Base-by-base conservation (phyloP, 1,140 invertebrate genomes). In the Tenebrio molitor region DNA sequence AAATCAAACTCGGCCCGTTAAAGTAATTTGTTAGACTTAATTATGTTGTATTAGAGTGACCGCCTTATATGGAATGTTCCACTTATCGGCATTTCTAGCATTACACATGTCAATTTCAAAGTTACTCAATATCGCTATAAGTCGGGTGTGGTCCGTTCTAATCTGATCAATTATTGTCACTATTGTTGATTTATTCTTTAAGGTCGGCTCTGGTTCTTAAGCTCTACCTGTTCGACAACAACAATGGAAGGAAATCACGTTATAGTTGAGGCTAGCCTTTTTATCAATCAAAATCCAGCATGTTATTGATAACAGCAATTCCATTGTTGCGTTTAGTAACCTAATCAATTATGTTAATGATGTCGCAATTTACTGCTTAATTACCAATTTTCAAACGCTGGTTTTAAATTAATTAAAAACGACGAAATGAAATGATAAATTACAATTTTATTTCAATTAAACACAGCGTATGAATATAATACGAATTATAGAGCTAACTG, bases 91-190 rank as follows among this genome's bases (percentile, higher is more conserved):
- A 58, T 58, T 58, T 58, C 50, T 58, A 58, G 50, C 50, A 58
- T 58, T 58, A 58, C 50, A 58, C 21, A 58, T 58, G 50, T 58
- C 50, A 58, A 58, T 58, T 58, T 33, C 21, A 50, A 58, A 58
- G 50, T 58, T 58, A 58, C 50, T 58, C 50, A 58, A 58, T 58
- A 58, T 29, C 21, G 23, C 50, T 29, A 12, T 15, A 58, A 58
- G 50, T 58, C 50, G 50, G 50, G 50, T 58, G 50, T 58, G 50
- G 50, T 58, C 50, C 23, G 21, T 12, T 58, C 50, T 58, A 29
- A 58, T 58, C 50, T 58, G 50, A 58, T 58, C 50, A 58, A 58
- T 58, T 58, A 58, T 58, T 58, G 50, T 58, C 50, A 58, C 50
- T 58, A 58, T 58, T 58, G 50, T 58, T 58, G 50, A 58, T 58